These are phyloP conservation scores for Sebastiscus albofasciatus DNA, from an alignment of 2,797 vertebrate species.

Conservation along the genomic window DNA sequence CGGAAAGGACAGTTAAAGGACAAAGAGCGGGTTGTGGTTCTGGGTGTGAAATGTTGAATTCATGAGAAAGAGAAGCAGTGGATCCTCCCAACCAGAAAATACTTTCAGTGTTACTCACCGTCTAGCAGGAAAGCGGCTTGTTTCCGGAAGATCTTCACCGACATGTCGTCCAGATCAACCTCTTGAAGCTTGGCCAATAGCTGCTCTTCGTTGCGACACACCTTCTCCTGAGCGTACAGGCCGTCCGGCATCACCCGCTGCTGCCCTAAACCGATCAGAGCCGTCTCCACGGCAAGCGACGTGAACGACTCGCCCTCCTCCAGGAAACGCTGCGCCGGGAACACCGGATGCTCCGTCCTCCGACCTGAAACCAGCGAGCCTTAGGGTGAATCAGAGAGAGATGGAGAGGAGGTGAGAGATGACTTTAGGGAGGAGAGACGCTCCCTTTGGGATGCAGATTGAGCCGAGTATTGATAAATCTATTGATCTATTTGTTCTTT, in stretches of 20 bases:
- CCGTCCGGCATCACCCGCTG: conserved; percentile 96
- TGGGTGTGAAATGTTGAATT: background rate
- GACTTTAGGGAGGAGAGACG: conserved; percentile 15
- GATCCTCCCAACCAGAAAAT: background rate
- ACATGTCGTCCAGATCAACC: conserved; percentile 88
- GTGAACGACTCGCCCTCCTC: conserved; percentile 92
- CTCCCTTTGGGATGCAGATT: conserved; percentile 25
- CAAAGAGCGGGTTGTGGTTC: background rate
- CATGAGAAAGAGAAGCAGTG: background rate
- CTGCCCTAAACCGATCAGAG: conserved; percentile 92
- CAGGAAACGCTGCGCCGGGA: conserved; percentile 86
- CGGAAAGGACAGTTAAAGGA: background rate
- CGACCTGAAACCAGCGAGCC: conserved; percentile 71
- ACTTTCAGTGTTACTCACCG: conserved; percentile 79
- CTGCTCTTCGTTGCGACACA: conserved; percentile 95
- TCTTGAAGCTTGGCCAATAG: conserved; percentile 94
- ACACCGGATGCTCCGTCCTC: conserved; percentile 85
- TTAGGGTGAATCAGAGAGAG: conserved; percentile 52
- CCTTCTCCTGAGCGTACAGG: conserved; percentile 95
- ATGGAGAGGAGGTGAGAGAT: background rate
- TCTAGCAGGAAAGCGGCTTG: conserved; percentile 94
- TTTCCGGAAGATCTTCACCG: conserved; percentile 95
- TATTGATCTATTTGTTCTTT: conserved; percentile 68
- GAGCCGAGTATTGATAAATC: conserved; percentile 54
- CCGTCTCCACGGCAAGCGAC: conserved; percentile 91